A percentile compares a stretch with the other conserved stretches of the same genome.
Conservation (phyloP, 2,888 invertebrate genomes). For the Orthonychiurus folsomi region DNA sequence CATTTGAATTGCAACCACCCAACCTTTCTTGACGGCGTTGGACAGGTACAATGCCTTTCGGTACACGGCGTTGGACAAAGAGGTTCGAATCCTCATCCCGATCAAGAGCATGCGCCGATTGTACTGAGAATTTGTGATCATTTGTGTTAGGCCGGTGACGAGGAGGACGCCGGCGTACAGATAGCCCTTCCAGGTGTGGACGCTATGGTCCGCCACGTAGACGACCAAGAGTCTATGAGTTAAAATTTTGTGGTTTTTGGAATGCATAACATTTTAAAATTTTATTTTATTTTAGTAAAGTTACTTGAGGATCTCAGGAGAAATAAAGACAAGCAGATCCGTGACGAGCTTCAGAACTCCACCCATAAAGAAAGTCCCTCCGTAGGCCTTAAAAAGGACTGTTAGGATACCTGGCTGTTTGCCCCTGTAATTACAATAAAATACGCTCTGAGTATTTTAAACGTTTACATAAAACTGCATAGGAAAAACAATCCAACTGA, state of each 20-base stretch:
- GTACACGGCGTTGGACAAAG: conserved; percentile 47
- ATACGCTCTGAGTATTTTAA: too few species aligned
- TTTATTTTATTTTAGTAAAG: conserved; percentile 25
- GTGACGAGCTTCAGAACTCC: conserved; percentile 70
- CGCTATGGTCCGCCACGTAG: conserved; percentile 36
- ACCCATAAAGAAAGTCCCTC: conserved; percentile 75
- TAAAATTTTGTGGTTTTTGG: background rate
- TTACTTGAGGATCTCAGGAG: conserved; percentile 80
- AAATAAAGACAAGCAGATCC: conserved; percentile 76
- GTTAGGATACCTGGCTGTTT: conserved; percentile 70
- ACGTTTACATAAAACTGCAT: background rate
- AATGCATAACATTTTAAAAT: background rate
- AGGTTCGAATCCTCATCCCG: conserved; percentile 48
- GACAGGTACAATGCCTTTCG: conserved; percentile 42
- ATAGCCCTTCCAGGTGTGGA: conserved; percentile 47
- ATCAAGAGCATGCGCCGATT: conserved; percentile 47
- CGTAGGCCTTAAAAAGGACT: conserved; percentile 76
- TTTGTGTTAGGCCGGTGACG: conserved; percentile 45
- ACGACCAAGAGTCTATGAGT: conserved; percentile 38
- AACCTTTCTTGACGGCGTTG: conserved; percentile 21
- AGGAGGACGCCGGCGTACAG: conserved; percentile 47
- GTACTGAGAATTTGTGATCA: conserved; percentile 48
- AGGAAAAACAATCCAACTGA: background rate
- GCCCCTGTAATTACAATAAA: background rate
- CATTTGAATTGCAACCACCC: background rate